Evolutionary conservation across 2,113 vertebrate species (phyloP).

Genomic region (Heteronetta atricapilla): DNA sequence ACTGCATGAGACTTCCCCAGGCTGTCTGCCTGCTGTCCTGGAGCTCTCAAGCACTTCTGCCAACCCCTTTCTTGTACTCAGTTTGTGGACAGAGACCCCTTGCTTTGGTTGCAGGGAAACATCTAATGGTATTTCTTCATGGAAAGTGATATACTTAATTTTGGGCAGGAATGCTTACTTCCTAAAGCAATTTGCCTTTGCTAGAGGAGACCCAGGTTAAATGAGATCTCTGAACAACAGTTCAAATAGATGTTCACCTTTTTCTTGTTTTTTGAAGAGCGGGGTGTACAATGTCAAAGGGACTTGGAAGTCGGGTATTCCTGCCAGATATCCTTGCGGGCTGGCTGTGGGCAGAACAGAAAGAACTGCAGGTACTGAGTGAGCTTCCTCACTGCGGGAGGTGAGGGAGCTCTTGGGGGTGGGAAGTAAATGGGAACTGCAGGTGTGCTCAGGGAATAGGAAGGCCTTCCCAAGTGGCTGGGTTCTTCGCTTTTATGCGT

Average conservation of each 20-base stretch:
- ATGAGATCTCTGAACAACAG: background rate
- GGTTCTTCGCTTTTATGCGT: background rate
- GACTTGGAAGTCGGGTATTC: background rate
- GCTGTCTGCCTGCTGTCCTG: background rate
- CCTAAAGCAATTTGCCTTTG: background rate
- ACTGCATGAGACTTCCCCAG: background rate
- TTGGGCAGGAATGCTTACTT: background rate
- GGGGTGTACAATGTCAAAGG: background rate
- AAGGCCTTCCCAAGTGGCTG: background rate
- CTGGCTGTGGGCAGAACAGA: background rate
- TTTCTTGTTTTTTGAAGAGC: background rate
- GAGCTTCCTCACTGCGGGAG: background rate
- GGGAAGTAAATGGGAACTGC: background rate
- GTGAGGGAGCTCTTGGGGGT: background rate
- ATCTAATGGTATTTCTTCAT: background rate
- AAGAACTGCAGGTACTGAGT: background rate
- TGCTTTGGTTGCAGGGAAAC: background rate
- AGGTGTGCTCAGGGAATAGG: background rate
- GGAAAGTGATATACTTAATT: background rate
- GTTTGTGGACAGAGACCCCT: too few species aligned
- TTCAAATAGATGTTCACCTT: background rate
- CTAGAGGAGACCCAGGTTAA: background rate
- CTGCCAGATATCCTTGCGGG: background rate
- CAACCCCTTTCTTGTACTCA: background rate
- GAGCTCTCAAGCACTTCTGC: background rate